Percentiles rank a stretch among this genome's conserved stretches.
Conservation (phyloP, 2,113 vertebrate species). For the Spea multiplicata region DNA sequence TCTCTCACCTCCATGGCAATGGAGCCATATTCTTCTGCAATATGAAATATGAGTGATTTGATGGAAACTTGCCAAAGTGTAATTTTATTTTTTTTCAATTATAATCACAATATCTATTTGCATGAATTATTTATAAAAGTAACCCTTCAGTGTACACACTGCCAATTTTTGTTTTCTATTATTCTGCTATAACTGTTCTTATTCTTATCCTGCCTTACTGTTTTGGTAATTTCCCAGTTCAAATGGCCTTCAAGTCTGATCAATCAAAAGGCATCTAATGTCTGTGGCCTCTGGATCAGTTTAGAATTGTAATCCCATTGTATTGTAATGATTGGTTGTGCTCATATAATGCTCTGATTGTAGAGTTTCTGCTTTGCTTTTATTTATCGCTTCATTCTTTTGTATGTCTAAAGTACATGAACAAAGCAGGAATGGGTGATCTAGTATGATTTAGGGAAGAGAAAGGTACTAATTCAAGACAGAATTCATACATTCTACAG, state of each 20-base stretch:
- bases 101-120: neutral
- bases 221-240: slow-evolving; percentile 14
- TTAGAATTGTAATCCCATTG: neutral
- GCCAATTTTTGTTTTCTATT: neutral
- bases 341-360: slow-evolving; percentile 10
- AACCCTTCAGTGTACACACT: neutral
- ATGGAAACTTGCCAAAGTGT: neutral
- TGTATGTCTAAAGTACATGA: neutral
- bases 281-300: slow-evolving; percentile 13
- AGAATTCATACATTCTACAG: slow-evolving; percentile 12
- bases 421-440: slow-evolving; percentile 13
- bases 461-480: slow-evolving; percentile 3
- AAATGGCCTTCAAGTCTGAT: slow-evolving; percentile 5
- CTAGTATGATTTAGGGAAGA: slow-evolving; percentile 25
- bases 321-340: slow-evolving; percentile 19
- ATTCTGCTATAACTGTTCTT: neutral
- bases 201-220: neutral
- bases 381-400: slow-evolving; percentile 2
- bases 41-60: neutral
- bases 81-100: neutral
- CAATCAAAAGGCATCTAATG: slow-evolving; percentile 12
- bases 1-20: no score
- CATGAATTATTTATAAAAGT: neutral
- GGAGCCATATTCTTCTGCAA: neutral
- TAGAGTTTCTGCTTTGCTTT: neutral